These are phyloP conservation scores for Chrysogorgia sp. DNA, from an alignment of 92 coral and sea anemone species.

Conservation along the genomic window DNA sequence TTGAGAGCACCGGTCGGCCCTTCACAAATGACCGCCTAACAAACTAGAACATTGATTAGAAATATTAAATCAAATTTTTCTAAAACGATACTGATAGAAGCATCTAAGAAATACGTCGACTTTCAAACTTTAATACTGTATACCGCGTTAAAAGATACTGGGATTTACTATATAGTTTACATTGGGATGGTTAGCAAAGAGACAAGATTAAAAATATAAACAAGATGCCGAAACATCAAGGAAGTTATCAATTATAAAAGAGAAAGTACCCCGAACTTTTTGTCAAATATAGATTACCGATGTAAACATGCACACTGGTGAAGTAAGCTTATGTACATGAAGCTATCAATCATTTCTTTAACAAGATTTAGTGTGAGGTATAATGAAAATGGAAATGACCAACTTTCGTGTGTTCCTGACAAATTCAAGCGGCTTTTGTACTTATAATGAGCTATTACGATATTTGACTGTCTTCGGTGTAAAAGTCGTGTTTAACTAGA, in stretches of 20 bases:
- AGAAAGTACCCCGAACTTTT: conserved; percentile 5
- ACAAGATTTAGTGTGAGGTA: too few relatives aligned
- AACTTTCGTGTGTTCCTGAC: too few relatives aligned
- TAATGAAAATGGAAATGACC: too few relatives aligned
- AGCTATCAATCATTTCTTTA: too few relatives aligned
- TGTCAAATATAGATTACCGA: conserved; percentile 27
- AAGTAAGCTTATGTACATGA: too few relatives aligned
- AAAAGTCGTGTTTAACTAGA: too few relatives aligned
- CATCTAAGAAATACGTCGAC: background rate
- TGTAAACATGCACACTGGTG: conserved; percentile 27
- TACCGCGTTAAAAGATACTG: background rate
- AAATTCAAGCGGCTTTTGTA: too few relatives aligned
- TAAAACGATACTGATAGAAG: background rate
- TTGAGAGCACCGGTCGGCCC: conserved; percentile 13
- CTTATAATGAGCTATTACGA: too few relatives aligned
- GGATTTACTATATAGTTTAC: conserved; percentile 30
- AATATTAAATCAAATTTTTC: background rate
- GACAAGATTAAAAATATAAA: conserved; percentile 35
- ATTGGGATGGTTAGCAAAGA: conserved; percentile 20
- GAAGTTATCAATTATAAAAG: conserved; percentile 26
- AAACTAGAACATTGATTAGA: background rate
- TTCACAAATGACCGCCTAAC: background rate
- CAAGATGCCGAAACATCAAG: conserved; percentile 25
- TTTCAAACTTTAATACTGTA: conserved; percentile 8
- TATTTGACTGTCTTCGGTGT: too few relatives aligned